Evolutionary conservation across 2,797 vertebrate genomes (phyloP).

Genomic region (Tiaroga cobitis): DNA sequence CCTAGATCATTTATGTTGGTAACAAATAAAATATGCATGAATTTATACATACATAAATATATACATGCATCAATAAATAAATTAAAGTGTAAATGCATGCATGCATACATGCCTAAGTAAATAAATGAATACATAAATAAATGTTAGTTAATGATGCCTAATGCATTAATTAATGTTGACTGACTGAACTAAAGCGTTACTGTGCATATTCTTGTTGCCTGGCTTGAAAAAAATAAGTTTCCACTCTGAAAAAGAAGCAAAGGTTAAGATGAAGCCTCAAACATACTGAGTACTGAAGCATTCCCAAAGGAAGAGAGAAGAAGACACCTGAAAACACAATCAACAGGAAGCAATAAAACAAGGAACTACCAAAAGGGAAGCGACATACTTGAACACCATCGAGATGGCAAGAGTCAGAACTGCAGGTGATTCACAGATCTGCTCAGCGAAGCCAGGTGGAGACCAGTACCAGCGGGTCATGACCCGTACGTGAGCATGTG

Average conservation of each 20-base stretch:
- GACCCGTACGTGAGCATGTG: not conserved
- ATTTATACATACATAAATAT: not conserved
- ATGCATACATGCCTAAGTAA: too few species aligned
- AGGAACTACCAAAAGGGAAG: not conserved
- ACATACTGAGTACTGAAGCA: not conserved
- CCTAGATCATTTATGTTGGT: too few species aligned
- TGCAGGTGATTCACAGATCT: not conserved
- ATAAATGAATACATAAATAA: too few species aligned
- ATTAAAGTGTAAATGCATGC: too few species aligned
- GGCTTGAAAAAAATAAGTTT: not conserved
- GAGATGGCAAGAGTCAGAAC: not conserved
- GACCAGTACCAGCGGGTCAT: conserved; percentile 1
- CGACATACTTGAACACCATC: not conserved
- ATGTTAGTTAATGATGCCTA: not conserved
- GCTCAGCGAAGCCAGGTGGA: not conserved
- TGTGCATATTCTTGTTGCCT: not conserved
- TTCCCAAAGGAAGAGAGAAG: not conserved
- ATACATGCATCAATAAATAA: too few species aligned
- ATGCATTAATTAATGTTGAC: not conserved
- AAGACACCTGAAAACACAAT: not conserved
- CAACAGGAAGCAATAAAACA: not conserved
- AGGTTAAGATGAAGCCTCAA: not conserved
- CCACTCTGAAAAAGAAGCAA: not conserved
- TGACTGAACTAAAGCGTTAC: not conserved
- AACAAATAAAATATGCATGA: not conserved